Evolutionary conservation across 2,888 invertebrate species (phyloP).

Genomic region (Brachyptera risi): DNA sequence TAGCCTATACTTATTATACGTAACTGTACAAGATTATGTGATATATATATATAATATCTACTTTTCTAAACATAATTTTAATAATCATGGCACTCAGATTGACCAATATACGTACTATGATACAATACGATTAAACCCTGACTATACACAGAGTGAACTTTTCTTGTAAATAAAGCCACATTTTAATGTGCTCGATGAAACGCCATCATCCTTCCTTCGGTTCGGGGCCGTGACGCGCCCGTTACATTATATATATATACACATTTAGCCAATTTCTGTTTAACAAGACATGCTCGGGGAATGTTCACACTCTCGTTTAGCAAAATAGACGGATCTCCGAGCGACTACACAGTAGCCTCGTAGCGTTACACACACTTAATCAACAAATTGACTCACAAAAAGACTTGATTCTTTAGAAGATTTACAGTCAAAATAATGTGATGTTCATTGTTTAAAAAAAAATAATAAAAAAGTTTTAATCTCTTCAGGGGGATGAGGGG

Average conservation of each 20-base stretch:
- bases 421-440: too few species aligned
- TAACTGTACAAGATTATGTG: conserved; percentile 29
- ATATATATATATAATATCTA: conserved; percentile 20
- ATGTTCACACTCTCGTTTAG: conserved; percentile 30
- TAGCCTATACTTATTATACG: conserved; percentile 25
- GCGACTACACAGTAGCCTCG: conserved; percentile 32
- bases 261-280: too few species aligned
- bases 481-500: too few species aligned
- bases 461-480: too few species aligned
- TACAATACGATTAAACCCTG: neutral
- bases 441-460: too few species aligned
- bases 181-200: neutral
- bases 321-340: conserved; percentile 31
- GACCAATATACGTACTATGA: neutral
- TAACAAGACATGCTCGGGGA: conserved; percentile 18
- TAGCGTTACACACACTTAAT: too few species aligned
- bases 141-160: neutral
- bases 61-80: neutral
- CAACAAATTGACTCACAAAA: too few species aligned
- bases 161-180: neutral
- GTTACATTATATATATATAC: neutral
- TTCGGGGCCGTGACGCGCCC: too few species aligned
- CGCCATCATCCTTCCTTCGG: too few species aligned
- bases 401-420: too few species aligned
- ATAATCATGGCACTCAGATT: conserved; percentile 14